These are phyloP conservation scores for Macrosiphum euphorbiae DNA, from an alignment of 2,888 invertebrate genomes.

Conservation along the genomic window DNA sequence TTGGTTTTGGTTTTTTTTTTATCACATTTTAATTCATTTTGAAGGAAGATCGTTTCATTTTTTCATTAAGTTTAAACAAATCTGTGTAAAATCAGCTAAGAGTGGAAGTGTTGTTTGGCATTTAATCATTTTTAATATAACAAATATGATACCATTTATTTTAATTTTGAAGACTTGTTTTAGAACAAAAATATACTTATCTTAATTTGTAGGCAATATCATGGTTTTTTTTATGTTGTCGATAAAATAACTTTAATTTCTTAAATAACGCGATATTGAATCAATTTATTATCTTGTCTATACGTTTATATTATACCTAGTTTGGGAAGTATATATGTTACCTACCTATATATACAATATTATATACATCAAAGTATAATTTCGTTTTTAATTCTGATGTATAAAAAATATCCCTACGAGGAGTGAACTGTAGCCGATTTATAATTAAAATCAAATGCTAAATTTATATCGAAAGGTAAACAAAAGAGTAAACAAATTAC, in stretches of 20 bases:
- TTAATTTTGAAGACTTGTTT: not conserved
- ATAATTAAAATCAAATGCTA: constrained; percentile 22
- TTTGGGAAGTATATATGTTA: not conserved
- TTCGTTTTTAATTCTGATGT: not conserved
- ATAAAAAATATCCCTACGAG: not conserved
- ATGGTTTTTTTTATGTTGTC: not conserved
- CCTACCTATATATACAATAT: not conserved
- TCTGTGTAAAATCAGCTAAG: not conserved
- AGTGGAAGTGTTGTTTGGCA: not conserved
- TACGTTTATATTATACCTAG: not conserved
- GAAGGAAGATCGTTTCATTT: not conserved
- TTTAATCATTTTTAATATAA: not conserved
- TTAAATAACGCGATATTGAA: not conserved
- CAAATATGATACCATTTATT: not conserved
- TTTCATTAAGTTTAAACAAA: not conserved
- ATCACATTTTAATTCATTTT: not conserved
- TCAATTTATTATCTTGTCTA: not conserved
- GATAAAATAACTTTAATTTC: not conserved
- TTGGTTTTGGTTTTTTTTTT: not conserved
- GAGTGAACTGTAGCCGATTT: constrained; percentile 6
- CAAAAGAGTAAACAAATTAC: constrained; percentile 3
- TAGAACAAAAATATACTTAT: not conserved
- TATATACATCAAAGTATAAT: not conserved
- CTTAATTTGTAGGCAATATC: not conserved
- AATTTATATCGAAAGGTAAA: not conserved